These are phyloP conservation scores for Grapholita molesta DNA, from an alignment of 1,140 invertebrate genomes.

Conservation along the genomic window DNA sequence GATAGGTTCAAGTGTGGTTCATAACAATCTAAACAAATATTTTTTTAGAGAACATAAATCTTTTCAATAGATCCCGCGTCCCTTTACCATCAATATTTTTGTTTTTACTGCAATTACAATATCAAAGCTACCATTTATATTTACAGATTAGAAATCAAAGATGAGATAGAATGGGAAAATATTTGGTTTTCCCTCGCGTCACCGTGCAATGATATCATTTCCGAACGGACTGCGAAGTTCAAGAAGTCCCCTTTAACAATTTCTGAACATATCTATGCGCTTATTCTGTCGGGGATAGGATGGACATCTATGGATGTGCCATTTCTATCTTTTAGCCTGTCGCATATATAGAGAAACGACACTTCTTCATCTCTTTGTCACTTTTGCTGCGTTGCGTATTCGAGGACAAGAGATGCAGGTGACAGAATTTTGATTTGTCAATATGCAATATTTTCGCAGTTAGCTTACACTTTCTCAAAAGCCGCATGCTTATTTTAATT, in stretches of 20 bases:
- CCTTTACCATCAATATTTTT: background rate
- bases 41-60: background rate
- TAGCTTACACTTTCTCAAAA: no score
- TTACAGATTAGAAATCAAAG: conserved; percentile 16
- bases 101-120: background rate
- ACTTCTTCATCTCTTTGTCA: no score
- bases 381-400: no score
- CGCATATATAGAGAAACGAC: background rate
- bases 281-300: conserved; percentile 28
- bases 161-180: background rate
- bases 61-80: background rate
- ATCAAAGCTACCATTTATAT: background rate
- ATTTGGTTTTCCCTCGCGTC: conserved; percentile 15
- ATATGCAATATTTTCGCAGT: no score
- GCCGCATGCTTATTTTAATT: no score
- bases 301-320: conserved; percentile 28
- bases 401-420: no score
- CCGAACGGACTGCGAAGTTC: conserved; percentile 35
- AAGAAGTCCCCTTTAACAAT: conserved; percentile 52
- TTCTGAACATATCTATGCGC: conserved; percentile 33
- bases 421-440: no score
- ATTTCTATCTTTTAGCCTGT: background rate
- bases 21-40: background rate
- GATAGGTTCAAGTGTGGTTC: no score
- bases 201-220: conserved; percentile 17